Evolutionary conservation across 2,797 vertebrate genomes (phyloP), one percentile per base, ranked within the genome.

Genomic region (Macrochelys suwanniensis): DNA sequence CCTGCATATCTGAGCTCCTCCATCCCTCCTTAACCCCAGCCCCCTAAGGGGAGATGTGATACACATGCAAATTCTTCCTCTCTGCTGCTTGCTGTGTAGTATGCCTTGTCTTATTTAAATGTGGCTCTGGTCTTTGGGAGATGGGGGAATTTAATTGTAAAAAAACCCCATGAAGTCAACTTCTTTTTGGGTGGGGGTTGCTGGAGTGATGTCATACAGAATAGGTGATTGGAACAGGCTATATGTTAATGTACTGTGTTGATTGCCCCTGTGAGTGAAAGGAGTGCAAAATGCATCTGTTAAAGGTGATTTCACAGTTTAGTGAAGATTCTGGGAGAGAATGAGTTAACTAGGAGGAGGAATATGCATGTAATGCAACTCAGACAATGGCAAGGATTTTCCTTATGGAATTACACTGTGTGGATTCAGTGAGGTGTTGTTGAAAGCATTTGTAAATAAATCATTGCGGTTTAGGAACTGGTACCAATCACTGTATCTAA

Each of bases 381-480:
- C 98, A 99, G 99, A 99, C 99, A 99, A 99, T 99, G 98, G 99
- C 98, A 98, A 98, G 98, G 98, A 98, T 99, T 99, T 98, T 98
- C 98, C 98, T 98, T 98, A 95, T 96, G 96, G 98, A 99, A 97
- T 98, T 97, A 95, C 89, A 95, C 87, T 47, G 88, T 89, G 88
- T 84, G 86, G 93, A 76, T 96, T 96, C 94, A 96, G 71, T 95
- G 83, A 1, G 1, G 90, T 97, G 84, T 96, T 89, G 88, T 96
- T 89, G 88, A 90, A 89, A 83, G 92, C 89, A 94, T 96, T 93
- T 91, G 74, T 92, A 93, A 96, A 87, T 57, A 74, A 61, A 49
- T 89, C 84, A 94, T 91, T 95, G 79, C 79, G 77, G 85, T 91
- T 9, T 21, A 94, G 93, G 94, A 93, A 95, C 85, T 74, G 71